A percentile compares a stretch with the other conserved stretches of the same genome.
Conservation (phyloP, 2,797 vertebrate genomes). For the Antennarius maculatus region DNA sequence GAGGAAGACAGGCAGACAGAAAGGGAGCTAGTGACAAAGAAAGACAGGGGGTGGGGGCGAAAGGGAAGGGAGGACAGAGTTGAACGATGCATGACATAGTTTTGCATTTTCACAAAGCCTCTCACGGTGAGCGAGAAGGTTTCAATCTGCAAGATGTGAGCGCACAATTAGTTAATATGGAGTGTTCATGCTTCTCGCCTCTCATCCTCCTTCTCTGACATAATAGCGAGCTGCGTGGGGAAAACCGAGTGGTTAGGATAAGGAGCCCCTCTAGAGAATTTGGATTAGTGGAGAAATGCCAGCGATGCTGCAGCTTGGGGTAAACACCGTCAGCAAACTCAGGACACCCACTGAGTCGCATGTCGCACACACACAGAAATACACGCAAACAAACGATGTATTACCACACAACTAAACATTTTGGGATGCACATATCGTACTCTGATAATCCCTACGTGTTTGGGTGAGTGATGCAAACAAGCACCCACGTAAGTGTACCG, state of each 20-base stretch:
- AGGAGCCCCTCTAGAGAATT: conserved; percentile 70
- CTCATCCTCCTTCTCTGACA: conserved; percentile 46
- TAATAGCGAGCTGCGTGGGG: conserved; percentile 60
- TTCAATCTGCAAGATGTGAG: conserved; percentile 55
- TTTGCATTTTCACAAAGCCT: conserved; percentile 56
- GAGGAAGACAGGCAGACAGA: conserved; percentile 26
- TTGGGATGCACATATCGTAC: conserved; percentile 10
- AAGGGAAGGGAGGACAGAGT: conserved; percentile 28
- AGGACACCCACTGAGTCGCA: conserved; percentile 68
- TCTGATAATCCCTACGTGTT: conserved; percentile 7
- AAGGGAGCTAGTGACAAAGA: conserved; percentile 42
- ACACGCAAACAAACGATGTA: conserved; percentile 8
- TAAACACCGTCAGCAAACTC: conserved; percentile 72
- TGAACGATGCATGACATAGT: conserved; percentile 41
- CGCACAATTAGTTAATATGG: conserved; percentile 20
- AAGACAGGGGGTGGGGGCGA: conserved; percentile 15
- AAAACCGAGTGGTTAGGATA: conserved; percentile 63
- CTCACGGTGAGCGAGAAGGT: conserved; percentile 46
- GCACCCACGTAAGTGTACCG: conserved; percentile 19
- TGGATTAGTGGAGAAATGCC: conserved; percentile 77
- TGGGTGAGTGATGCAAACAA: conserved; percentile 19
- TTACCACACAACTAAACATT: conserved; percentile 26
- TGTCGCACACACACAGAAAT: conserved; percentile 22
- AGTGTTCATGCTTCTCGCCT: conserved; percentile 43
- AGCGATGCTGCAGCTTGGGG: conserved; percentile 67